phyloP scores from a whole-genome alignment of 2,888 invertebrate species.

The Brachynemurus nebulosus region DNA sequence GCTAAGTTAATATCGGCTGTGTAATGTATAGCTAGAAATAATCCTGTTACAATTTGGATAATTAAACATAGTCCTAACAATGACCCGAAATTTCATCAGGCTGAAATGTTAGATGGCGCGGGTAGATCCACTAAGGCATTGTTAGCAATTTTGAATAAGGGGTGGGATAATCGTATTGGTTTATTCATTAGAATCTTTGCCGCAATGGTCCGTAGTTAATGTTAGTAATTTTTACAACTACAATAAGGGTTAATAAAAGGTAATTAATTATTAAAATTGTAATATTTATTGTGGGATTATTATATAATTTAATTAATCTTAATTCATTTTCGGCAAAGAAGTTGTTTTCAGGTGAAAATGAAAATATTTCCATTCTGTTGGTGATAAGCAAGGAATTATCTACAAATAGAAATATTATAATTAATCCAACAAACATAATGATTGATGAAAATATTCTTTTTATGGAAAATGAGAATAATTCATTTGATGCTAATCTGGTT shows the following conservation, averaged over 20 bases:
- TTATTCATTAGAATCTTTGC: constrained; percentile 34
- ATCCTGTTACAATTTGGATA: constrained; percentile 50
- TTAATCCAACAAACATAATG: constrained; percentile 20
- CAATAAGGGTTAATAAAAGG: constrained; percentile 43
- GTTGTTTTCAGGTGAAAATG: constrained; percentile 19
- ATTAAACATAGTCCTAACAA: constrained; percentile 46
- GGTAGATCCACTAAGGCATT: constrained; percentile 44
- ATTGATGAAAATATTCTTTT: constrained; percentile 25
- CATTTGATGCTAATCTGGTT: constrained; percentile 45
- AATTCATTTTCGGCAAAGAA: constrained; percentile 35
- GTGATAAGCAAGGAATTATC: constrained; percentile 24
- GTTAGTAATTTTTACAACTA: constrained; percentile 43
- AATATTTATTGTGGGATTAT: constrained; percentile 35
- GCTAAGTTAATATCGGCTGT: constrained; percentile 46
- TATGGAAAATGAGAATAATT: constrained; percentile 35
- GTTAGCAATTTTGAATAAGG: constrained; percentile 43
- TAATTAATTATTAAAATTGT: constrained; percentile 43
- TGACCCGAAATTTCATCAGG: constrained; percentile 57
- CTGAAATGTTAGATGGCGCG: constrained; percentile 43
- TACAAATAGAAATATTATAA: constrained; percentile 22
- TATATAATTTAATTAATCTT: constrained; percentile 39
- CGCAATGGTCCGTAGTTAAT: constrained; percentile 40
- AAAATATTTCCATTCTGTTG: constrained; percentile 25
- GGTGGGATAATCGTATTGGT: constrained; percentile 33
- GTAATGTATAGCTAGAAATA: constrained; percentile 59